Conservation (phyloP, 2,888 invertebrate species). For the Hyposoter dolosus region DNA sequence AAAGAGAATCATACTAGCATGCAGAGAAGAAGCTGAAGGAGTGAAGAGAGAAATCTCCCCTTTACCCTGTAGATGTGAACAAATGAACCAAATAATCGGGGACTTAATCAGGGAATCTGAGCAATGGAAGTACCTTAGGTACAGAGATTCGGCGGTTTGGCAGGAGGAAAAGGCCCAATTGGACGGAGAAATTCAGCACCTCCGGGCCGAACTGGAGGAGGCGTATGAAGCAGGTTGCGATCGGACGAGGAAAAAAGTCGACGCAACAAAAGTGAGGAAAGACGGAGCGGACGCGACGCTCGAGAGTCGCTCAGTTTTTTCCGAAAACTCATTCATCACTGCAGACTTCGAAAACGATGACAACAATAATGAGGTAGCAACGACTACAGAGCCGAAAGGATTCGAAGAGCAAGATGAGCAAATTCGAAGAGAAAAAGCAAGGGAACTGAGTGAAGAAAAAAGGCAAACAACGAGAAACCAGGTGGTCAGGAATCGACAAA, state of each 20-base stretch:
- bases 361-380: background rate
- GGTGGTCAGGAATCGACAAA: background rate
- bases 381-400: background rate
- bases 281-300: background rate
- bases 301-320: background rate
- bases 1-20: background rate
- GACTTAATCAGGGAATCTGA: background rate
- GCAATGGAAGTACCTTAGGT: background rate
- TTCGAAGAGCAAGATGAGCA: background rate
- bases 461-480: background rate
- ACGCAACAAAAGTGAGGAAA: background rate
- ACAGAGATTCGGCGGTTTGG: background rate
- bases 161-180: background rate
- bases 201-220: background rate
- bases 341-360: background rate
- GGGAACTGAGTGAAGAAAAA: background rate
- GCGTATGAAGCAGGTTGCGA: background rate
- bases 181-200: background rate
- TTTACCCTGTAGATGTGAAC: background rate
- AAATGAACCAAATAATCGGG: background rate
- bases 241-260: background rate
- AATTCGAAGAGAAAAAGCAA: background rate
- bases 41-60: background rate
- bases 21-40: background rate
- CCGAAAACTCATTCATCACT: background rate